Evolutionary conservation across 2,888 invertebrate species (phyloP).

Genomic region (Clitarchus hookeri): DNA sequence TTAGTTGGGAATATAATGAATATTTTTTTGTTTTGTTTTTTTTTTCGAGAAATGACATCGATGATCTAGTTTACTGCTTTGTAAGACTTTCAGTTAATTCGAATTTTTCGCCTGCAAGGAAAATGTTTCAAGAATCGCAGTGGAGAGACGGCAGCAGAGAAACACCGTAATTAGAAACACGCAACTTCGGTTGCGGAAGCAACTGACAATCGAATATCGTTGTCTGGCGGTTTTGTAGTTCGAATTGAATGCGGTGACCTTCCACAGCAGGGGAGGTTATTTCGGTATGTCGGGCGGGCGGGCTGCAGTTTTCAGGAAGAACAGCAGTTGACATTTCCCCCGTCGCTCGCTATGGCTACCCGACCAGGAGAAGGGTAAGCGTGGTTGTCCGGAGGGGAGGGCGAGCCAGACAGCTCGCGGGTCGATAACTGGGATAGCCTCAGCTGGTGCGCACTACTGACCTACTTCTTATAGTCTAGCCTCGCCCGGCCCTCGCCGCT

Average conservation of each 20-base stretch:
- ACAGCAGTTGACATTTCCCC: slow-evolving; percentile 22
- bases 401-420: slow-evolving; percentile 24
- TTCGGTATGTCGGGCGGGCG: not conserved
- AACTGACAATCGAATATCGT: too few relatives aligned
- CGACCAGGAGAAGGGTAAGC: slow-evolving; percentile 49
- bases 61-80: too few relatives aligned
- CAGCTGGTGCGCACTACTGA: slow-evolving; percentile 38
- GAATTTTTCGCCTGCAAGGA: too few relatives aligned
- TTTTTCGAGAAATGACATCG: too few relatives aligned
- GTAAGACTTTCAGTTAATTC: too few relatives aligned
- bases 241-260: not conserved
- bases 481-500: slow-evolving; percentile 52
- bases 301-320: not conserved
- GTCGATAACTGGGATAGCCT: slow-evolving; percentile 40
- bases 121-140: too few relatives aligned
- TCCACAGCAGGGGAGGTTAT: not conserved
- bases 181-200: too few relatives aligned
- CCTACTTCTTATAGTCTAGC: slow-evolving; percentile 35
- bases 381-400: slow-evolving; percentile 37
- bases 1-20: too few relatives aligned
- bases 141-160: too few relatives aligned
- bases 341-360: slow-evolving; percentile 44
- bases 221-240: not conserved
- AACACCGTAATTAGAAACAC: too few relatives aligned
- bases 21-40: too few relatives aligned